These are phyloP conservation scores for Orthosia gothica DNA, from an alignment of 2,888 invertebrate species.

Conservation along the genomic window DNA sequence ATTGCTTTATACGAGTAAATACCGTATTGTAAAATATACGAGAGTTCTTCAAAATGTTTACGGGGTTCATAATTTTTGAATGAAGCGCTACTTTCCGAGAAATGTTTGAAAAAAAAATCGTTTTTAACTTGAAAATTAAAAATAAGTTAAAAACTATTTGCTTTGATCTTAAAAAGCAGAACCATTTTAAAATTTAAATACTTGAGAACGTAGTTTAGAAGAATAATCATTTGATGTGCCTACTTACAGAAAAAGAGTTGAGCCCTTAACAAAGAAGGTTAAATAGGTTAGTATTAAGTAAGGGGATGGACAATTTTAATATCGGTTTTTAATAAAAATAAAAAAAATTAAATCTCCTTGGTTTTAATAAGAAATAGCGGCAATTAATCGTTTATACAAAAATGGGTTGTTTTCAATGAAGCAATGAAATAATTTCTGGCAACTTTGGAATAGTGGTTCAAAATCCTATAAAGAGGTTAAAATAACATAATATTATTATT, in stretches of 20 bases:
- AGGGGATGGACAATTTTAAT: slow-evolving; percentile 3
- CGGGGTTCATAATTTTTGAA: slow-evolving; percentile 25
- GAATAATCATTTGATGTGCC: not conserved
- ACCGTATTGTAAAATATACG: slow-evolving; percentile 7
- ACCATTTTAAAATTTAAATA: not conserved
- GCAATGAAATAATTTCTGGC: too few species aligned
- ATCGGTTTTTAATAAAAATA: slow-evolving; percentile 5
- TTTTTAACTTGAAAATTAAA: too few species aligned
- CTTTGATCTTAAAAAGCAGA: not conserved
- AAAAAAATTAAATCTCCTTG: too few species aligned
- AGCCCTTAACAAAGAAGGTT: not conserved
- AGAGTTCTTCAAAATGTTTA: not conserved
- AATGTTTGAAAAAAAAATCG: slow-evolving; percentile 23
- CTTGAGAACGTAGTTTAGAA: not conserved
- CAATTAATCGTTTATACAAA: not conserved
- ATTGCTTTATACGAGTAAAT: slow-evolving; percentile 11
- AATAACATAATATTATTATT: too few species aligned
- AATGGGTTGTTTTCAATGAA: not conserved
- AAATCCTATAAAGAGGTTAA: too few species aligned
- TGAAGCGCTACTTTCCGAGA: slow-evolving; percentile 1
- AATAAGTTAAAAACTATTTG: too few species aligned
- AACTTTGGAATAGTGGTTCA: too few species aligned
- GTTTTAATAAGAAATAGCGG: slow-evolving; percentile 1
- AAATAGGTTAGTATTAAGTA: not conserved
- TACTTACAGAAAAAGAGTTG: not conserved